These are phyloP conservation scores for Bradypodion ventrale DNA, from an alignment of 2,797 vertebrate species.

Conservation along the genomic window DNA sequence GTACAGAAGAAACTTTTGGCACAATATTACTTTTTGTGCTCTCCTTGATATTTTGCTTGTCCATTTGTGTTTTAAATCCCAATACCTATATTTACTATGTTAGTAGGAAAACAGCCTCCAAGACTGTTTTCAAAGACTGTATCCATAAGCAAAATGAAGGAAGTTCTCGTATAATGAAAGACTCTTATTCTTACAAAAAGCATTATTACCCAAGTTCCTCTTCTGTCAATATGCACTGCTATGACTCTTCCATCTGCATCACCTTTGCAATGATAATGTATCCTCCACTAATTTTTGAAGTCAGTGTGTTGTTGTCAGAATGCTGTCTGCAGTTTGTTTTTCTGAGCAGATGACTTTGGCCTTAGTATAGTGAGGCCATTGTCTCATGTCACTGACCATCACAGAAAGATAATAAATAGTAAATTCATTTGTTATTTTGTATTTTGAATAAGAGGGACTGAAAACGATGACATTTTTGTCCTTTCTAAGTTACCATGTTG, in stretches of 20 bases:
- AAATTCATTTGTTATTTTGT: too few relatives aligned
- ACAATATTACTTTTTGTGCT: not conserved
- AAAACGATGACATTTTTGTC: not conserved
- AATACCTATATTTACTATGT: too few relatives aligned
- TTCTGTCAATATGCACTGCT: not conserved
- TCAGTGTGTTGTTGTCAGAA: not conserved
- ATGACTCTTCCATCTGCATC: not conserved
- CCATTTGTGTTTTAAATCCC: too few relatives aligned
- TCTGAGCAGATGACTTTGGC: not conserved
- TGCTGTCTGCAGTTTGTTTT: not conserved
- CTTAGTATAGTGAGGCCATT: not conserved
- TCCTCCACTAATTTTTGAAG: not conserved
- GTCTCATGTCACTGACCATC: not conserved
- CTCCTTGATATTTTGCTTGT: not conserved
- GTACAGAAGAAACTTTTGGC: not conserved
- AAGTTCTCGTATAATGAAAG: not conserved
- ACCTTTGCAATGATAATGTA: not conserved
- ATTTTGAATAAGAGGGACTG: not conserved
- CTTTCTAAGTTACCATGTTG: not conserved
- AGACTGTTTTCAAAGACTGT: not conserved
- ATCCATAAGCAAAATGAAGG: not conserved
- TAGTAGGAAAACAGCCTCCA: not conserved
- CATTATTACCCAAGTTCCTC: not conserved
- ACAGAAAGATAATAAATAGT: not conserved
- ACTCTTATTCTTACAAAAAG: not conserved